Evolutionary conservation across 2,888 invertebrate genomes (phyloP), one percentile per base, ranked within the genome.

Genomic region (Chymomyza caudatula): DNA sequence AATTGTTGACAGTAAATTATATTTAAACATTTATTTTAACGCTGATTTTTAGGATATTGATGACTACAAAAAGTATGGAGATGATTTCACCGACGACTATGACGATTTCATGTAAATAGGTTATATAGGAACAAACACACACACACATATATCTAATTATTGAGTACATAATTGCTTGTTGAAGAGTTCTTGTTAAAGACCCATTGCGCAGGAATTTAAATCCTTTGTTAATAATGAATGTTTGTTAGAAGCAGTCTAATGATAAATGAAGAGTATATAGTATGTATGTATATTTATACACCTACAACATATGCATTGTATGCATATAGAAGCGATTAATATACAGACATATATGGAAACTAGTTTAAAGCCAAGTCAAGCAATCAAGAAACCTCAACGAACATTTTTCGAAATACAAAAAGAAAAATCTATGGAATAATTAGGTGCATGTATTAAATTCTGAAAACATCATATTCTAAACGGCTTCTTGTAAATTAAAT

Each of bases 61-160:
- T 66, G 80, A 54, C 23, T 88, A 87, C 64, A 74, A 88, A 55
- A 88, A 88, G 76, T 93, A 93, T 76, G 92, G 94, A 80, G 93
- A 94, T 90, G 94, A 94, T 88, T 94, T 93, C 79, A 92, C 93
- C 64, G 94, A 92, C 65, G 95, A 95, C 60, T 95, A 92, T 87
- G 94, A 95, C 85, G 95, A 96, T 87, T 96, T 96, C 88, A 96
- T 96, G 95, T 96, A 95, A 92, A 86, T 86, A 77, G 73, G 71
- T 69, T 69, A 61, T 57, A 67, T 60, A 70, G 56, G 74, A 71
- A 59, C 63, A 68, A 66, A 49, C 72, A 69, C 77, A 25, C 25
- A 25, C 63, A 67, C 67, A 49, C 69, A 71, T 77, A 75, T 76
- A 78, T 74, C 67, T 84, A 78, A 80, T 81, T 77, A 83, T 71